These are phyloP conservation scores for Drosophila pseudoobscura DNA, from an alignment of 1,140 invertebrate species.

Conservation along the genomic window DNA sequence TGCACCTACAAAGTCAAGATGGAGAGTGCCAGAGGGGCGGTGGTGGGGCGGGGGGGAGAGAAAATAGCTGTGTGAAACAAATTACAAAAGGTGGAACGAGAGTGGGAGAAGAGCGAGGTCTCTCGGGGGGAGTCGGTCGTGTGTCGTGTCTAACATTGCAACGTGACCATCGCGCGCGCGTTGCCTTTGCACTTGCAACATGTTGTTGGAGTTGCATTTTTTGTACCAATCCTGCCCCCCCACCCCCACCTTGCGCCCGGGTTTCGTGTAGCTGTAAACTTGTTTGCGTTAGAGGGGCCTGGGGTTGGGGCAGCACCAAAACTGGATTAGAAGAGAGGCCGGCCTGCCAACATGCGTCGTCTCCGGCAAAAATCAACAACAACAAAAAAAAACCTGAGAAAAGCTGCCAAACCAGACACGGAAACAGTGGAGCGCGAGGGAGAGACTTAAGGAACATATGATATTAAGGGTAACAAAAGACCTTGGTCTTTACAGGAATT, in stretches of 20 bases:
- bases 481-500: too few species aligned
- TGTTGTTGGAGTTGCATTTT: conserved; percentile 60
- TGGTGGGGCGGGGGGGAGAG: neutral
- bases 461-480: neutral
- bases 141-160: conserved; percentile 71
- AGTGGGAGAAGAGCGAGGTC: neutral
- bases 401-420: conserved; percentile 18
- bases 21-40: neutral
- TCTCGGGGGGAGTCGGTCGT: neutral
- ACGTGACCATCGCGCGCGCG: conserved; percentile 66
- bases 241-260: conserved; percentile 11
- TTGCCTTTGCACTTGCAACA: conserved; percentile 75
- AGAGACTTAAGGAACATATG: neutral
- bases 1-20: conserved; percentile 5
- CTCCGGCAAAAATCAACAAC: conserved; percentile 18
- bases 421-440: conserved; percentile 13
- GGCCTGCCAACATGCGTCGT: conserved; percentile 2
- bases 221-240: neutral
- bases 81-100: conserved; percentile 41
- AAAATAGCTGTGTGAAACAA: conserved; percentile 69
- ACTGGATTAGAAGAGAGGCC: conserved; percentile 73
- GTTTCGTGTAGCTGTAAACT: conserved; percentile 70
- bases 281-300: conserved; percentile 48
- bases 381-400: conserved; percentile 13
- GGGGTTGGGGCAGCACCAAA: conserved; percentile 46